phyloP scores from a whole-genome alignment of 2,797 vertebrate species.

The Alca torda region DNA sequence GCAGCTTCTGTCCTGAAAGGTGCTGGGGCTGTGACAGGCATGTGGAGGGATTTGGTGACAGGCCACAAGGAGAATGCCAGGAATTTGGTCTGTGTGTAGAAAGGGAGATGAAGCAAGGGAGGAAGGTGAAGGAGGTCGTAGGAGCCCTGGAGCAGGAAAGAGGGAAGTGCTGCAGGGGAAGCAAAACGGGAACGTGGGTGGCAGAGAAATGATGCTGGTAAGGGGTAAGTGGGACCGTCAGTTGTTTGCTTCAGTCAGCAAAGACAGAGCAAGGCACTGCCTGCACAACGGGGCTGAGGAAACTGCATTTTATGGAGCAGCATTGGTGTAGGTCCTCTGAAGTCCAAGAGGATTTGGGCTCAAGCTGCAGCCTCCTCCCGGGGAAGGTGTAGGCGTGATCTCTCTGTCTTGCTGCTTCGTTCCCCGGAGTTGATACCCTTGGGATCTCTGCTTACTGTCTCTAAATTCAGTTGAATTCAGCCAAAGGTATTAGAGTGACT shows the following conservation, averaged over 20 bases:
- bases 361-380: neutral
- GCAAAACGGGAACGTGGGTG: neutral
- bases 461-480: neutral
- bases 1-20: neutral
- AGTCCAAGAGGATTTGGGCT: neutral
- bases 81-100: neutral
- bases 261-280: neutral
- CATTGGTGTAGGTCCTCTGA: fast-evolving
- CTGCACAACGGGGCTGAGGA: neutral
- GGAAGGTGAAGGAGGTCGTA: neutral
- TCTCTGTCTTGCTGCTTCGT: neutral
- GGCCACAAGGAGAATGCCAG: neutral
- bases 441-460: neutral
- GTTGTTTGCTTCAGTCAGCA: neutral
- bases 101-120: neutral
- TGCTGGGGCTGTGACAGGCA: neutral
- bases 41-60: neutral
- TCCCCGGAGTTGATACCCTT: neutral
- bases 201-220: neutral
- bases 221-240: neutral
- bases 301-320: neutral
- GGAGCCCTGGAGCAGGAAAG: neutral
- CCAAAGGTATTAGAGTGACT: neutral
- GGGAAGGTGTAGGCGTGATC: neutral
- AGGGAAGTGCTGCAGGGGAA: neutral